Percentiles rank a stretch among this genome's conserved stretches.
Conservation (phyloP, 2,113 vertebrate genomes). For the Gracilinanus agilis region DNA sequence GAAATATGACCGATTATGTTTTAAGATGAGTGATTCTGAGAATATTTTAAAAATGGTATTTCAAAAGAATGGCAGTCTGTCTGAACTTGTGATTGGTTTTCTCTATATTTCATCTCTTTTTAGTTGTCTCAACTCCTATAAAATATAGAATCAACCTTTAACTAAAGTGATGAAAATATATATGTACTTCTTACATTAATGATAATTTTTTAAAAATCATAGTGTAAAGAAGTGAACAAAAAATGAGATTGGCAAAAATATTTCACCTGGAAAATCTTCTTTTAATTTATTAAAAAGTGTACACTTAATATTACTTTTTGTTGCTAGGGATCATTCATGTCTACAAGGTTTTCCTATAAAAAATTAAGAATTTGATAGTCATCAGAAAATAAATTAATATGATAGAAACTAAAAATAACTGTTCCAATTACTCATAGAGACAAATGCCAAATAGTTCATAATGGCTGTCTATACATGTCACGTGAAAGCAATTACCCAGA, state of each 20-base stretch:
- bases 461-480: not conserved
- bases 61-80: not conserved
- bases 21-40: conserved; percentile 15
- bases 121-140: not conserved
- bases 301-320: conserved; percentile 2
- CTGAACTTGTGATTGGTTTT: not conserved
- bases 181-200: conserved; percentile 3
- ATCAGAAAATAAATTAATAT: not conserved
- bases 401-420: not conserved
- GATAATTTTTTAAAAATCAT: not conserved
- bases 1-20: not conserved
- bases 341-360: not conserved
- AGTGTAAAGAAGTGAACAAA: not conserved
- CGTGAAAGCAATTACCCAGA: not conserved
- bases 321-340: not conserved
- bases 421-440: not conserved
- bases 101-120: not conserved
- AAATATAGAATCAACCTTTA: conserved; percentile 54
- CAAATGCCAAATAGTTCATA: not conserved
- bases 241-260: not conserved
- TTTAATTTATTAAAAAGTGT: conserved; percentile 7
- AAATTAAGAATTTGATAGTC: not conserved
- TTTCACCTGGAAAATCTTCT: conserved; percentile 35
- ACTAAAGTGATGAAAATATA: conserved; percentile 53
- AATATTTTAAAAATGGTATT: not conserved